A percentile compares a stretch with the other conserved stretches of the same genome.
Evolutionary conservation across 2,888 invertebrate genomes (phyloP).

Genomic region (Trissoscelio sp.): DNA sequence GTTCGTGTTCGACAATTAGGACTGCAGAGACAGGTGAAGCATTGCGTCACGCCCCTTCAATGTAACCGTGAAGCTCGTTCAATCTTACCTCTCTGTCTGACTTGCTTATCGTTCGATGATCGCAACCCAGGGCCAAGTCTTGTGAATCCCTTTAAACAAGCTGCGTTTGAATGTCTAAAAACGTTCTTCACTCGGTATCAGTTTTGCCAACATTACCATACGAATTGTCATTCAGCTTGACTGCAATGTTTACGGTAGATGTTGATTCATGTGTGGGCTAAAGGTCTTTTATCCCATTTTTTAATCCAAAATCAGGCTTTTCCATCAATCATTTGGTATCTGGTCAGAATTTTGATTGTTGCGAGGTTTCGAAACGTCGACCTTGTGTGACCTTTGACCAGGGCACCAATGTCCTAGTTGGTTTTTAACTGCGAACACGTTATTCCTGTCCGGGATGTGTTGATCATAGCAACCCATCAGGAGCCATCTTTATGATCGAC

Average conservation of each 20-base stretch:
- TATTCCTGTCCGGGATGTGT: constrained; percentile 50
- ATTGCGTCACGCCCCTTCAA: constrained; percentile 79
- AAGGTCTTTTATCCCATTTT: constrained; percentile 14
- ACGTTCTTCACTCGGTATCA: constrained; percentile 25
- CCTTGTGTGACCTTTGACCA: constrained; percentile 57
- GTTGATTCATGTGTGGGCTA: neutral
- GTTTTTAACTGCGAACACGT: constrained; percentile 42
- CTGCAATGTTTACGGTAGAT: neutral
- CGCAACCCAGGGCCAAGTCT: constrained; percentile 56
- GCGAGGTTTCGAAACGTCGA: constrained; percentile 45
- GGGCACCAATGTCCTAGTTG: constrained; percentile 29
- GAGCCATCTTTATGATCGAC: constrained; percentile 69
- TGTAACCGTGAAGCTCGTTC: constrained; percentile 76
- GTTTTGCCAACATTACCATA: constrained; percentile 26
- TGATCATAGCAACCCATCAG: constrained; percentile 63
- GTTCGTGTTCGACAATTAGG: constrained; percentile 78
- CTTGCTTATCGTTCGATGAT: constrained; percentile 74
- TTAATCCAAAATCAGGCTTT: constrained; percentile 16
- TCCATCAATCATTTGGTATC: constrained; percentile 43
- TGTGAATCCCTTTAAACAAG: constrained; percentile 47
- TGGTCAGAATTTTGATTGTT: constrained; percentile 53
- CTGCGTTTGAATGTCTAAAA: constrained; percentile 40
- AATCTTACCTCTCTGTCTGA: constrained; percentile 70
- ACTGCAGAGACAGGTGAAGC: constrained; percentile 77
- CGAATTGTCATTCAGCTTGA: constrained; percentile 34